These are phyloP conservation scores for Cataglyphis livida DNA, from an alignment of 2,888 invertebrate species.

Conservation along the genomic window DNA sequence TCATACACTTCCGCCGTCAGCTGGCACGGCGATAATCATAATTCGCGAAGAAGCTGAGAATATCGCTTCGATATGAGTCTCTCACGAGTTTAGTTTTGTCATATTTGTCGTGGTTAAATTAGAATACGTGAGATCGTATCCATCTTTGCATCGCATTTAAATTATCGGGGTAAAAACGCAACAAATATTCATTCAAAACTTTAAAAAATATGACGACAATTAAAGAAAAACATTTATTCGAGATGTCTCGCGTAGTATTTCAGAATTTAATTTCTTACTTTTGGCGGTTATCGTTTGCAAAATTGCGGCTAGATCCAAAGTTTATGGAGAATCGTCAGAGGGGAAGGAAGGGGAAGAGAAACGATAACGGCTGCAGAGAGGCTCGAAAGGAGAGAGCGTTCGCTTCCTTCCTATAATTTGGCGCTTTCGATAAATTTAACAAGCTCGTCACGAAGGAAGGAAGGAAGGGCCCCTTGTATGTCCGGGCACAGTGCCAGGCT, in stretches of 20 bases:
- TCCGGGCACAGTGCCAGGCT: slow-evolving; percentile 84
- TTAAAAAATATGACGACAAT: not conserved
- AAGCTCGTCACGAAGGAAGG: slow-evolving; percentile 84
- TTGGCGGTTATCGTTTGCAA: slow-evolving; percentile 1
- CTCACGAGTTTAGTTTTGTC: not conserved
- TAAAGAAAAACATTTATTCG: not conserved
- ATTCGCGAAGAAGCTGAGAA: slow-evolving; percentile 46
- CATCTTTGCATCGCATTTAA: not conserved
- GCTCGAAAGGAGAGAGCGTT: slow-evolving; percentile 46
- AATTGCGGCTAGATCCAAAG: slow-evolving; percentile 41
- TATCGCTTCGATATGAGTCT: not conserved
- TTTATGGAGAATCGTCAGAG: slow-evolving; percentile 14
- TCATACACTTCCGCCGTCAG: slow-evolving; percentile 54
- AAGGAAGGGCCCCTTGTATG: slow-evolving; percentile 77
- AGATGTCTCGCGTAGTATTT: not conserved
- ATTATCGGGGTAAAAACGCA: not conserved
- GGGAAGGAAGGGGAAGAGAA: slow-evolving; percentile 38
- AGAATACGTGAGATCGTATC: slow-evolving; percentile 2
- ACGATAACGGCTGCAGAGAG: not conserved
- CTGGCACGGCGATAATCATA: slow-evolving; percentile 53
- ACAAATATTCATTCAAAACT: not conserved
- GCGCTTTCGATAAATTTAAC: slow-evolving; percentile 85
- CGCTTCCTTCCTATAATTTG: slow-evolving; percentile 83
- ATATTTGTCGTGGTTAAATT: not conserved
- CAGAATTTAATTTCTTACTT: not conserved